Percentiles rank a stretch among this genome's conserved stretches.
phyloP scores from a whole-genome alignment of 1,140 invertebrate species.

The Parapsyche elsis region DNA sequence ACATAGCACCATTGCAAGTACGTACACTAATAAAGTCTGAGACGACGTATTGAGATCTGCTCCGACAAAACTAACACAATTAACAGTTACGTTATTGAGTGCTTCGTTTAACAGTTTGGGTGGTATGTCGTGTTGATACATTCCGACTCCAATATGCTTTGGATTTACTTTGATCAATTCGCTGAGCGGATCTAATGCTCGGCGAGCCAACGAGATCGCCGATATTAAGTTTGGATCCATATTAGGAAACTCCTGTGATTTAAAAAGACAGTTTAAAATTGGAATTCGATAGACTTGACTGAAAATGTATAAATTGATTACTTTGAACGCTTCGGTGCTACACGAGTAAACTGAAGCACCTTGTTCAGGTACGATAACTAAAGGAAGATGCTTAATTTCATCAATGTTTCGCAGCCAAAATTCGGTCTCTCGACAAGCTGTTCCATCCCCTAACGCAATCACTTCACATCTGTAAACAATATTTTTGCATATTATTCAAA shows the following conservation, averaged over 20 bases:
- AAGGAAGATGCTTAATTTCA: constrained; percentile 60
- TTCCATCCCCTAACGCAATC: constrained; percentile 90
- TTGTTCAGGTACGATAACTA: constrained; percentile 87
- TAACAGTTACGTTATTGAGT: constrained; percentile 79
- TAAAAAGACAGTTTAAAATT: not conserved
- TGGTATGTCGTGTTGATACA: constrained; percentile 92
- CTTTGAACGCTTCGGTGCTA: constrained; percentile 80
- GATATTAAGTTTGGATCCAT: constrained; percentile 85
- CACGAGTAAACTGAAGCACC: constrained; percentile 93
- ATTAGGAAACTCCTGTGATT: constrained; percentile 77
- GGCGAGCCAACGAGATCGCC: constrained; percentile 87
- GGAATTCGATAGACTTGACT: not conserved
- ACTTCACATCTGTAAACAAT: constrained; percentile 71
- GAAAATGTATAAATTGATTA: constrained; percentile 45
- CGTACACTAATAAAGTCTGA: constrained; percentile 78
- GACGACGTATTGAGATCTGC: constrained; percentile 91
- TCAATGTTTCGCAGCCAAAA: constrained; percentile 69
- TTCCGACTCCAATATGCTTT: constrained; percentile 89
- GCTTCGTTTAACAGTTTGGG: constrained; percentile 79
- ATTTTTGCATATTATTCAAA: not conserved
- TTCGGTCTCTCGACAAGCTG: constrained; percentile 88
- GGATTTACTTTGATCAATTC: constrained; percentile 94
- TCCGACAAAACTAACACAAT: constrained; percentile 92
- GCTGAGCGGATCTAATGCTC: constrained; percentile 88
- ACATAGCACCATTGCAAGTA: not conserved